Percentiles rank a stretch among this genome's conserved stretches.
Evolutionary conservation across 2,113 vertebrate species (phyloP).

Genomic region (Eubucco bourcierii): DNA sequence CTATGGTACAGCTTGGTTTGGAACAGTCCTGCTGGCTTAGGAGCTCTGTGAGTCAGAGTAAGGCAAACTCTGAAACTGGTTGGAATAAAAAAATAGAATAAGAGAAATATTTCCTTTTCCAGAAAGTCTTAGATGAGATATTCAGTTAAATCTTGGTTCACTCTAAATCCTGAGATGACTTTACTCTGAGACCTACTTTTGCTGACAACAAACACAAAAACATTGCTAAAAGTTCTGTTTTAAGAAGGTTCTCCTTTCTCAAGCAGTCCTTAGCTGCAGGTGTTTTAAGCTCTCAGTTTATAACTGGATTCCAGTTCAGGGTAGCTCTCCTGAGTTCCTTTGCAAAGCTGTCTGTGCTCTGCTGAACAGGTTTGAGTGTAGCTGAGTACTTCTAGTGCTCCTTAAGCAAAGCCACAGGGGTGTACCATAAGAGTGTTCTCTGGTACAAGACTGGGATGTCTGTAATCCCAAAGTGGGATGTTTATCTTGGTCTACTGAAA

Average conservation of each 20-base stretch:
- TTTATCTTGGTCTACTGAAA: neutral
- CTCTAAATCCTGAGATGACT: neutral
- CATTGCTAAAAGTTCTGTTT: neutral
- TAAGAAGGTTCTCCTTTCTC: neutral
- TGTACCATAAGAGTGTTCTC: neutral
- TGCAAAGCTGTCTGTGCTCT: neutral
- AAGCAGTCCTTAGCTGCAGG: neutral
- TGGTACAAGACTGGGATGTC: neutral
- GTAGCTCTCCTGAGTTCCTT: neutral
- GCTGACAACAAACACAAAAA: neutral
- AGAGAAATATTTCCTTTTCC: neutral
- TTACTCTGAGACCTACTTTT: neutral
- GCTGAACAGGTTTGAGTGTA: neutral
- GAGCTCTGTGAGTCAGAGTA: neutral
- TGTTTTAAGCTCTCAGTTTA: neutral
- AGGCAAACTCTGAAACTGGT: neutral
- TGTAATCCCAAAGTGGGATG: neutral
- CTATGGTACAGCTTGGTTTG: neutral
- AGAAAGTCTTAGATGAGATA: neutral
- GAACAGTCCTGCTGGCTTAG: neutral
- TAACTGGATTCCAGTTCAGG: neutral
- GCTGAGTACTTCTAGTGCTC: neutral
- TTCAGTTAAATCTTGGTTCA: neutral
- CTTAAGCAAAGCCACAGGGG: neutral
- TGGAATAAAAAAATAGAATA: neutral